Evolutionary conservation across 2,113 vertebrate genomes (phyloP).

Genomic region (Chitala chitala): DNA sequence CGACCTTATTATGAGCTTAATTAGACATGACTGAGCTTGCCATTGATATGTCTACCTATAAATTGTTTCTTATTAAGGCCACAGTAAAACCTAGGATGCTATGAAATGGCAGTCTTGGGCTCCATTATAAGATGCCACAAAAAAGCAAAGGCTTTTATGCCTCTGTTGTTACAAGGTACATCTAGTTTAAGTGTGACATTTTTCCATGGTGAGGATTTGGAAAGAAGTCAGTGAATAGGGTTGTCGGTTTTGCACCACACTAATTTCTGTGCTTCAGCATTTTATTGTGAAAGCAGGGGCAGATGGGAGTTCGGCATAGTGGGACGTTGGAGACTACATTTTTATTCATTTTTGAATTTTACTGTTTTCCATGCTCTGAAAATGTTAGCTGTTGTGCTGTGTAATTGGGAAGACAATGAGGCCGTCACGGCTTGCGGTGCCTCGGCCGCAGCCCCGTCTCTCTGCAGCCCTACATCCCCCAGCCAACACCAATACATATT

Average conservation of each 20-base stretch:
- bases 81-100: constrained; percentile 35
- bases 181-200: constrained; percentile 43
- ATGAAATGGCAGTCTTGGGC: constrained; percentile 37
- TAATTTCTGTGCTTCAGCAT: constrained; percentile 51
- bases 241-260: constrained; percentile 30
- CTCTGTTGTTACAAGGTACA: constrained; percentile 44
- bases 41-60: constrained; percentile 41
- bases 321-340: constrained; percentile 41
- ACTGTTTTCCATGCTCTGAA: not conserved
- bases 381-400: not conserved
- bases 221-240: constrained; percentile 32
- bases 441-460: not conserved
- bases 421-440: not conserved
- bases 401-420: not conserved
- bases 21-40: constrained; percentile 51
- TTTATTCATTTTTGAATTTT: constrained; percentile 11
- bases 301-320: constrained; percentile 27
- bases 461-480: not conserved
- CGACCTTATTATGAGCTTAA: constrained; percentile 45
- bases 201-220: constrained; percentile 13
- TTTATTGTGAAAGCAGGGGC: constrained; percentile 33
- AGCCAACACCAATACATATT: not conserved
- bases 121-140: constrained; percentile 43
- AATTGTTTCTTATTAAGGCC: constrained; percentile 37
- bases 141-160: constrained; percentile 35